A percentile compares a stretch with the other conserved stretches of the same genome.
Conservation (phyloP, 2,113 vertebrate species). For the Tragelaphus strepsiceros region DNA sequence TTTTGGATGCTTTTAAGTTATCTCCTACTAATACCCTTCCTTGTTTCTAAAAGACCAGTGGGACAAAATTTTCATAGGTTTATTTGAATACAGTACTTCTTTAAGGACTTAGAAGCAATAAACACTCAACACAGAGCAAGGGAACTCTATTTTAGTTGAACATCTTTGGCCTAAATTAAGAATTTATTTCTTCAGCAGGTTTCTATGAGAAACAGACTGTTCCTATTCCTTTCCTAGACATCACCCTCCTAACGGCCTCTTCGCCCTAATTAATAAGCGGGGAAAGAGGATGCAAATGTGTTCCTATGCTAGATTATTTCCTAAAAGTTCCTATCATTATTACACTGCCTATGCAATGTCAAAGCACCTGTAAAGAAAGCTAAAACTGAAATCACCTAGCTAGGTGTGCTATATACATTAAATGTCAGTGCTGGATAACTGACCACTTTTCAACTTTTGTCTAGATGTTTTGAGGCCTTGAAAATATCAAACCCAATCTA, state of each 20-base stretch:
- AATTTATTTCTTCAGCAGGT: not conserved
- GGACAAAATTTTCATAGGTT: not conserved
- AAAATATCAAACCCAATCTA: not conserved
- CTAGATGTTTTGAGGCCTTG: not conserved
- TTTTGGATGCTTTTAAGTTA: not conserved
- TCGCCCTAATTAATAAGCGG: not conserved
- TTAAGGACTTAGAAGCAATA: not conserved
- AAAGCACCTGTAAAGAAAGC: not conserved
- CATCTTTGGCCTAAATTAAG: not conserved
- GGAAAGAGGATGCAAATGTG: not conserved
- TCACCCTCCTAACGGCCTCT: not conserved
- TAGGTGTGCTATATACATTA: not conserved
- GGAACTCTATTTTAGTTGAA: slow-evolving; percentile 17
- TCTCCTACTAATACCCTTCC: not conserved
- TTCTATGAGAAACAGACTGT: not conserved
- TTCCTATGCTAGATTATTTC: not conserved
- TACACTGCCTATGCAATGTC: not conserved
- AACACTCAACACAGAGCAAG: not conserved
- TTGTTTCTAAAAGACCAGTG: not conserved
- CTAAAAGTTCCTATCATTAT: not conserved
- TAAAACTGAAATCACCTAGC: not conserved
- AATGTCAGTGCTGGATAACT: not conserved
- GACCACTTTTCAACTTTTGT: not conserved
- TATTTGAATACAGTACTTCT: not conserved
- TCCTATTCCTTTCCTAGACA: not conserved